phyloP scores from a whole-genome alignment of 2,797 vertebrate genomes.

The Uromys caudimaculatus region DNA sequence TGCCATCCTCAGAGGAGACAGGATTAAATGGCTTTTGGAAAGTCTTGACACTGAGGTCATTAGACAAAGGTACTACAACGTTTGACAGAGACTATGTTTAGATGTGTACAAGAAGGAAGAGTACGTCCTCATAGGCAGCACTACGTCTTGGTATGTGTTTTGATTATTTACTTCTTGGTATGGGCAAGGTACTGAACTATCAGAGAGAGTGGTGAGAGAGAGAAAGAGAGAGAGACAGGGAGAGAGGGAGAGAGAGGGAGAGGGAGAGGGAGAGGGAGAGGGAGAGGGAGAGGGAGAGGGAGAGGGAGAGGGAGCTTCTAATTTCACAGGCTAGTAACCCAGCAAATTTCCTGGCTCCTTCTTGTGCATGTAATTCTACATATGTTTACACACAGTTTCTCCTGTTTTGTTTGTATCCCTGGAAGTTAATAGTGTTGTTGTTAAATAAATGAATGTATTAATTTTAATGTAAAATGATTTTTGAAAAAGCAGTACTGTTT shows the following conservation, averaged over 20 bases:
- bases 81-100: background rate
- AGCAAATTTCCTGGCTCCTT: slow-evolving; percentile 47
- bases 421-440: slow-evolving; percentile 81
- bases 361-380: slow-evolving; percentile 47
- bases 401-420: slow-evolving; percentile 63
- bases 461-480: slow-evolving; percentile 81
- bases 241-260: background rate
- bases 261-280: background rate
- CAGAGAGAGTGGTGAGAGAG: background rate
- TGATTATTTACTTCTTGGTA: background rate
- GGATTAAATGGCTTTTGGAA: slow-evolving; percentile 62
- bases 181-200: slow-evolving; percentile 30
- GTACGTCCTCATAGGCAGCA: background rate
- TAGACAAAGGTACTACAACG: slow-evolving; percentile 13
- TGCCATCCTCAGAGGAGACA: slow-evolving; percentile 39
- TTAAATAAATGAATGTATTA: slow-evolving; percentile 81
- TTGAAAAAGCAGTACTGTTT: slow-evolving; percentile 65
- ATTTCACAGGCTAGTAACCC: slow-evolving; percentile 24
- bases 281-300: background rate
- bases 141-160: background rate
- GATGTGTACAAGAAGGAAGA: background rate
- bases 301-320: background rate
- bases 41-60: slow-evolving; percentile 33
- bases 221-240: background rate
- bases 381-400: slow-evolving; percentile 73